These are phyloP conservation scores for Leucophenga montana DNA, from an alignment of 2,888 invertebrate genomes.

Conservation along the genomic window DNA sequence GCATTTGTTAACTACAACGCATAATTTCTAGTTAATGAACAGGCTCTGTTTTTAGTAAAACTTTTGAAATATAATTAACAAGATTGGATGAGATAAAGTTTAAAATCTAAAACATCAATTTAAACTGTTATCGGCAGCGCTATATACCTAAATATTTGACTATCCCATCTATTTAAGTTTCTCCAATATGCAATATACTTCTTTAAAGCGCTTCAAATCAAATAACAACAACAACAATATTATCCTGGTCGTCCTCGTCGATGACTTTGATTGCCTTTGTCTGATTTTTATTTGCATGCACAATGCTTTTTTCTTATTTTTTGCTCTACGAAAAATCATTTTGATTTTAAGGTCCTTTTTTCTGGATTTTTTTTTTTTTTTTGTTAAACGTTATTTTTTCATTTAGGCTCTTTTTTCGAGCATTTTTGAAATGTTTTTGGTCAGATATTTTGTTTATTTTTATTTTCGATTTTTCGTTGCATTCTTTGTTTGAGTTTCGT, in stretches of 20 bases:
- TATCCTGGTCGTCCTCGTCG: slow-evolving; percentile 16
- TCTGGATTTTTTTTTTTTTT: slow-evolving; percentile 25
- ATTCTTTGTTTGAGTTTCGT: slow-evolving; percentile 13
- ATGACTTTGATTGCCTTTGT: slow-evolving; percentile 63
- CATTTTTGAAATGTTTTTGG: too few species aligned
- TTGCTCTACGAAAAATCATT: not conserved
- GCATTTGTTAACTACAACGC: too few species aligned
- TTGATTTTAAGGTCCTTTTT: slow-evolving; percentile 10
- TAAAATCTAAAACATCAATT: too few species aligned
- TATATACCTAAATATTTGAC: too few species aligned
- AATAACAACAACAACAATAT: slow-evolving; percentile 65
- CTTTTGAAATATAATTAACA: too few species aligned
- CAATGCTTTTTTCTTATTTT: slow-evolving; percentile 26
- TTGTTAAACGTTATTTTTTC: slow-evolving; percentile 7
- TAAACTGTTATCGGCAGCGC: too few species aligned
- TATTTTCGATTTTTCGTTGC: not conserved
- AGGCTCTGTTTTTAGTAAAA: too few species aligned
- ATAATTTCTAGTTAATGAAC: too few species aligned
- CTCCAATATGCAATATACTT: too few species aligned
- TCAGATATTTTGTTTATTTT: too few species aligned
- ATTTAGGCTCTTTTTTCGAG: not conserved
- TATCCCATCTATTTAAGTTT: too few species aligned
- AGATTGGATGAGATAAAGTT: too few species aligned
- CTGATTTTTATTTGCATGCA: slow-evolving; percentile 60
- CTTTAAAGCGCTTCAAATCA: slow-evolving; percentile 57